Percentiles rank a stretch among this genome's conserved stretches.
Conservation (phyloP, 1,140 invertebrate species). For the Hypsibius dujardini region DNA sequence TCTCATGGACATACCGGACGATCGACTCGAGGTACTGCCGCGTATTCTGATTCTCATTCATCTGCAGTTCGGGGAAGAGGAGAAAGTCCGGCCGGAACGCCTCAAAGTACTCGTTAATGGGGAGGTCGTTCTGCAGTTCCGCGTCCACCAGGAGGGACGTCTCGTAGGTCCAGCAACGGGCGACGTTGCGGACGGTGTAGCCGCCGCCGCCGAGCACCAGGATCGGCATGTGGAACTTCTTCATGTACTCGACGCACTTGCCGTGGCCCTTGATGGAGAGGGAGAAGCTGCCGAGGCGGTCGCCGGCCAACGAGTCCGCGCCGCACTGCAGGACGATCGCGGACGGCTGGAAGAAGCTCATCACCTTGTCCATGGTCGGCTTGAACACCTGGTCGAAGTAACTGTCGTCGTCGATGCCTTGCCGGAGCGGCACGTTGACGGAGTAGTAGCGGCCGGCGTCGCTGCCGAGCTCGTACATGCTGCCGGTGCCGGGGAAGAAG, state of each 20-base stretch:
- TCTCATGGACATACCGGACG: slow-evolving; percentile 28
- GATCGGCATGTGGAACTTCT: slow-evolving; percentile 76
- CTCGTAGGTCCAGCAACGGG: slow-evolving; percentile 96
- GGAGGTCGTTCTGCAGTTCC: slow-evolving; percentile 72
- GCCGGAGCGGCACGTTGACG: slow-evolving; percentile 86
- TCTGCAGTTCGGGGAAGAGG: slow-evolving; percentile 68
- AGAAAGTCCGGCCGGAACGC: slow-evolving; percentile 90
- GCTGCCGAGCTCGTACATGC: slow-evolving; percentile 91
- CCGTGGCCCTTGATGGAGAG: slow-evolving; percentile 73
- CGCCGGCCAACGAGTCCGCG: slow-evolving; percentile 86
- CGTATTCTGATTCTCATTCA: slow-evolving; percentile 72
- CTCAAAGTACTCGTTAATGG: slow-evolving; percentile 63
- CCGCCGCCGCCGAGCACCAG: slow-evolving; percentile 88
- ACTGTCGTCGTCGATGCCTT: slow-evolving; percentile 86
- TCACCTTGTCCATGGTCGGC: slow-evolving; percentile 70
- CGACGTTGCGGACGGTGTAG: slow-evolving; percentile 91
- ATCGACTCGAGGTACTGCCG: slow-evolving; percentile 57
- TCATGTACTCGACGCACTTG: slow-evolving; percentile 91
- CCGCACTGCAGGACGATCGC: slow-evolving; percentile 88
- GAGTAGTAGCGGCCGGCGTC: slow-evolving; percentile 84
- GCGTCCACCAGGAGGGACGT: slow-evolving; percentile 81
- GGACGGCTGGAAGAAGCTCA: slow-evolving; percentile 88
- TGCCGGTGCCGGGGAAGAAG: slow-evolving; percentile 89
- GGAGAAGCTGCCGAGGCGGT: slow-evolving; percentile 74
- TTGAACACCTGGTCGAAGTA: slow-evolving; percentile 59